Evolutionary conservation across 2,888 invertebrate genomes (phyloP).

Genomic region (Byasa hedistus): DNA sequence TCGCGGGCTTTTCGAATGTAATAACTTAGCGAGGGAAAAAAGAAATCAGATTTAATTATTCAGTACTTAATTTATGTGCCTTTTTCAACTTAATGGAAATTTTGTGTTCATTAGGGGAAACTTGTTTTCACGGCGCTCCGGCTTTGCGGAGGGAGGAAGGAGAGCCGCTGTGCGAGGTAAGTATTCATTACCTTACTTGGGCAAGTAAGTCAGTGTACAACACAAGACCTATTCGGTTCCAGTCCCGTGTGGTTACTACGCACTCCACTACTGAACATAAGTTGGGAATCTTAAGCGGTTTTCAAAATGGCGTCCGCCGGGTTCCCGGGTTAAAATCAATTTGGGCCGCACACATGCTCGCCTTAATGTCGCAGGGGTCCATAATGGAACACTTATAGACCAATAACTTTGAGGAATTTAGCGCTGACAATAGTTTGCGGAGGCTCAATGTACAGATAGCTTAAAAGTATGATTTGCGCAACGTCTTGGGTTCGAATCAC

Average conservation of each 20-base stretch:
- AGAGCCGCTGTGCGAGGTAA: no score
- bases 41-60: not conserved
- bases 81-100: not conserved
- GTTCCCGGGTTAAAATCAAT: slow-evolving; percentile 27
- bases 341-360: slow-evolving; percentile 21
- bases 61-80: not conserved
- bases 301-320: slow-evolving; percentile 23
- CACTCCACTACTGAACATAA: not conserved
- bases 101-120: no score
- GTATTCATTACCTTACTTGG: no score
- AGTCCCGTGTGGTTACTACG: no score
- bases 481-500: no score
- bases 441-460: not conserved
- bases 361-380: slow-evolving; percentile 17
- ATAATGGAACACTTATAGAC: slow-evolving; percentile 29
- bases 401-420: slow-evolving; percentile 17
- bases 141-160: no score
- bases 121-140: no score
- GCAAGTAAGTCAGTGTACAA: no score
- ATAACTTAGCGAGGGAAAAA: no score
- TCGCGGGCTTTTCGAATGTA: no score
- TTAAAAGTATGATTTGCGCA: no score
- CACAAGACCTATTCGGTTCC: no score
- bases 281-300: slow-evolving; percentile 21
- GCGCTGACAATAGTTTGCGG: slow-evolving; percentile 18